Conservation (phyloP, 1,140 invertebrate genomes). For the Pogonus chalceus region DNA sequence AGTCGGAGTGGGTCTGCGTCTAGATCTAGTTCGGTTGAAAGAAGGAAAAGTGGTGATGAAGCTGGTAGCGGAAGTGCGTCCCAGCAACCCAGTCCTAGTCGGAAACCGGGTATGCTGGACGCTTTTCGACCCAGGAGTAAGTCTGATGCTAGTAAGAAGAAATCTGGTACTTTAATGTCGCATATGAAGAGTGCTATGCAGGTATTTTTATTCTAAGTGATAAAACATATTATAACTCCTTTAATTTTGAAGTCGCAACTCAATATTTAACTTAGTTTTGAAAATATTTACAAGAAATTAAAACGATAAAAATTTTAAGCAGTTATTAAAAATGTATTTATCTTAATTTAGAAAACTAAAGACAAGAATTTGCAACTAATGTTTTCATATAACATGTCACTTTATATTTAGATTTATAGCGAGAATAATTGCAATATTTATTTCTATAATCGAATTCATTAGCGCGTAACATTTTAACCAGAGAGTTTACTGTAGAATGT, state of each 20-base stretch:
- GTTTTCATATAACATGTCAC: too few relatives aligned
- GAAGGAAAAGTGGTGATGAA: slow-evolving; percentile 48
- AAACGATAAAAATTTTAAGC: too few relatives aligned
- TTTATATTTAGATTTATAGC: too few relatives aligned
- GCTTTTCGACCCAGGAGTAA: slow-evolving; percentile 73
- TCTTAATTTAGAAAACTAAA: not conserved
- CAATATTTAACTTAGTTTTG: too few relatives aligned
- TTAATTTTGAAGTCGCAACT: not conserved
- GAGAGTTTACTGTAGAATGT: too few relatives aligned
- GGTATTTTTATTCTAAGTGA: slow-evolving; percentile 41
- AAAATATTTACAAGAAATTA: too few relatives aligned
- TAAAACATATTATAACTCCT: not conserved
- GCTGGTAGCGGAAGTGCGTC: too few relatives aligned
- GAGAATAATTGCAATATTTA: too few relatives aligned
- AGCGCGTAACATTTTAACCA: too few relatives aligned
- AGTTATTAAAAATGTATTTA: too few relatives aligned
- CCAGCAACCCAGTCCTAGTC: slow-evolving; percentile 52
- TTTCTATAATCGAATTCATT: too few relatives aligned
- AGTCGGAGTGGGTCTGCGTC: slow-evolving; percentile 42
- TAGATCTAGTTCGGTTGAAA: slow-evolving; percentile 48
- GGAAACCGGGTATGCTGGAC: slow-evolving; percentile 68
- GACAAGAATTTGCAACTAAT: not conserved
- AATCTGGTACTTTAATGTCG: slow-evolving; percentile 55
- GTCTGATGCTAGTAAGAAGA: slow-evolving; percentile 64
- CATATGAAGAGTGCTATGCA: slow-evolving; percentile 68